Base-by-base conservation (phyloP, 2,797 vertebrate species). In the Ceryle rudis region DNA sequence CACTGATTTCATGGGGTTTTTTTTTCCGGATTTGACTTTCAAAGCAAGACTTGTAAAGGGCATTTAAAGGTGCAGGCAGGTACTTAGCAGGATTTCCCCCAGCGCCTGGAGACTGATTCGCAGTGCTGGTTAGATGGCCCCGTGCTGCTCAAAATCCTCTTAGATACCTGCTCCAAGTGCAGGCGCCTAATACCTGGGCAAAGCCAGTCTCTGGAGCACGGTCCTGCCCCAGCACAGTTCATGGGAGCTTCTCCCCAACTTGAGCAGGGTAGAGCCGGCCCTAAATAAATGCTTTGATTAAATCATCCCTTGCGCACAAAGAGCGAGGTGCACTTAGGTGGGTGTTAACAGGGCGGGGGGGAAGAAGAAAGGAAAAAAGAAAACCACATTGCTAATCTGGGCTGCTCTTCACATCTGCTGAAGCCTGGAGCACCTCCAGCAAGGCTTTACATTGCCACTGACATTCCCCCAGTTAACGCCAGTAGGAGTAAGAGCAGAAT, bases 141-240 rank as follows among this genome's bases (percentile, higher is more conserved):
- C 0, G 1, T 3, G 51, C 65, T 64, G 42, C 70, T 42, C n/a
- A 9, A 47, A 81, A 31, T 28, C 80, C 82, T 5, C 0, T 29
- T 1, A 4, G 39, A 20, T 21, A 25, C 70, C 47, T 9, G 15
- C 0, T 22, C 44, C 39, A 42, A 11, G 41, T 3, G 8, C 4
- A 18, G 89, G 29, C 57, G 14, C 17, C 39, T 47, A 3, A 10
- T 1, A 31, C 22, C 83, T 7, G 20, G 1, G 20, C 39, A n/a
- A 61, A 51, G 5, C 20, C 0, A 2, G 74, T 16, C 1, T 2
- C 3, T 5, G 1, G 51, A 57, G 73, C 18, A 0, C 6, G 8
- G 15, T 41, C 78, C 86, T 15, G n/a, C 29, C 1, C 28, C 2
- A 3, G 9, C 25, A 22, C 2, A 3, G 18, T 0, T 7, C 31